Base-by-base conservation (phyloP, 2,888 invertebrate species). In the Eupsilia transversa region DNA sequence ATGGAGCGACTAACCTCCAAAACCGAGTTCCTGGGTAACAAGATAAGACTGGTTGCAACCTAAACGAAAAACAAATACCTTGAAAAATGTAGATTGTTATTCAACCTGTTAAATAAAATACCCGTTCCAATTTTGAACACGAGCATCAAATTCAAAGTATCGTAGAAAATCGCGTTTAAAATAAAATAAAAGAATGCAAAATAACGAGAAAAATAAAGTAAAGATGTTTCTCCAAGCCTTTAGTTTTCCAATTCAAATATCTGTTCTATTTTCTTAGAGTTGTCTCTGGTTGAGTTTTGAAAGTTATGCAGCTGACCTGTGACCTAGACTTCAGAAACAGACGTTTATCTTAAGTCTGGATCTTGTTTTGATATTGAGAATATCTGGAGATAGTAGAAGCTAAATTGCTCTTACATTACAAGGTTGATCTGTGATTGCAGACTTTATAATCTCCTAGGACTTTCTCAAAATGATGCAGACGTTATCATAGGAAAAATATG, bases 271-370 rank as follows among this genome's bases (percentile, higher is more conserved):
- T 52, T 66, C 79, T 23, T 52, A 56, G 27, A 73, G 66, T 46
- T 63, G 67, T 67, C 49, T 60, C 54, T 81, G n/a, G 65, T 63
- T 56, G 1, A 68, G 35, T 72, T 65, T 77, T 64, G 59, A 77
- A 77, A 77, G 72, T 68, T 73, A 23, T 72, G 2, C 63, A 76
- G 54, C 9, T 80, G 69, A 78, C 52, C 65, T 70, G 52, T 59
- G 69, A 73, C 69, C 57, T 69, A 78, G 66, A 74, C 74, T 70
- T 69, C 14, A 54, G 41, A 59, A 59, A 41, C 61, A 67, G 43
- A 27, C 20, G 43, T 41, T 57, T 63, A 73, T 61, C 27, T 64
- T 7, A 17, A 38, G 64, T 59, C 49, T 73, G 17, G 12, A 27
- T 38, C 43, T 61, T 57, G 10, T 43, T 52, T 59, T 43, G 20